Conservation (phyloP, 2,888 invertebrate genomes). For the Calliopum simillimum region DNA sequence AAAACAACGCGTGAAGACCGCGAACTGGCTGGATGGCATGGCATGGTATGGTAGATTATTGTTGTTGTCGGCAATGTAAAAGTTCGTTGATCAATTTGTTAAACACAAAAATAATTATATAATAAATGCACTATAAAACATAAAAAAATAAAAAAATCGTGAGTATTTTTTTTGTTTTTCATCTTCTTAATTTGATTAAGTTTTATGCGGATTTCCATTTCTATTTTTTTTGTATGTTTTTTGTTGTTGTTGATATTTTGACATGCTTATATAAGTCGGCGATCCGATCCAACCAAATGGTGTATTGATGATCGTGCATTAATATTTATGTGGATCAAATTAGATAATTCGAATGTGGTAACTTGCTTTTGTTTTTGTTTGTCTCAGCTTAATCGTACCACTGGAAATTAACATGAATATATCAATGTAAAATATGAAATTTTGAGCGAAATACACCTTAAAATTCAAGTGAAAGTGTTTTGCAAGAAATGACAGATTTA, state of each 20-base stretch:
- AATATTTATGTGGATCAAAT: slow-evolving; percentile 27
- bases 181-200: too few species aligned
- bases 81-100: slow-evolving; percentile 5
- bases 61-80: neutral
- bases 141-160: too few species aligned
- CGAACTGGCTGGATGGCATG: neutral
- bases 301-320: slow-evolving; percentile 9
- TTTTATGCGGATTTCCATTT: neutral
- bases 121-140: neutral
- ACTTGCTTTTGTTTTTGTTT: too few species aligned
- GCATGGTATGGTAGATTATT: neutral
- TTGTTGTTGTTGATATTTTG: neutral
- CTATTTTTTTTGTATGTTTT: neutral
- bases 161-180: too few species aligned
- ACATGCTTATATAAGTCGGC: slow-evolving; percentile 4
- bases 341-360: slow-evolving; percentile 11
- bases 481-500: too few species aligned
- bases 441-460: too few species aligned
- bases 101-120: slow-evolving; percentile 4
- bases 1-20: neutral
- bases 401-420: too few species aligned
- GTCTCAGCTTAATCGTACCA: too few species aligned
- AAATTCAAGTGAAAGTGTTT: too few species aligned
- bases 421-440: too few species aligned
- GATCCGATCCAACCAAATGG: too few species aligned